These are phyloP conservation scores for Tricholaema leucomelas DNA, from an alignment of 2,113 vertebrate species.

Conservation along the genomic window DNA sequence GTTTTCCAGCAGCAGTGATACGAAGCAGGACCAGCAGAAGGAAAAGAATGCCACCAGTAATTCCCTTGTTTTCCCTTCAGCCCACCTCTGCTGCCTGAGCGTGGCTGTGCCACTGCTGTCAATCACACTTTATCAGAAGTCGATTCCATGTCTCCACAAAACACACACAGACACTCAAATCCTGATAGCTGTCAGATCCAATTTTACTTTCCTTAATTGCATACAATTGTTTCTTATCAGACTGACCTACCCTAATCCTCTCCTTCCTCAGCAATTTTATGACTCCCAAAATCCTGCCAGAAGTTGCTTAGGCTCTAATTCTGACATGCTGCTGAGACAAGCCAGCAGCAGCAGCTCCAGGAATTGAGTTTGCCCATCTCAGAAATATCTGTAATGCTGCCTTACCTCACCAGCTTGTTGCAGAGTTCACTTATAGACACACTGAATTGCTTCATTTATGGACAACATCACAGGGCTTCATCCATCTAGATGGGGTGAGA, in stretches of 20 bases:
- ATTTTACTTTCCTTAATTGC: background rate
- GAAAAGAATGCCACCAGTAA: background rate
- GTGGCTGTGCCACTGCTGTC: background rate
- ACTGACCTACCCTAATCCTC: background rate
- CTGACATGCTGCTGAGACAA: background rate
- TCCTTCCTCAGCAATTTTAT: background rate
- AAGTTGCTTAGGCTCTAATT: background rate
- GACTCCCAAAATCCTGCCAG: background rate
- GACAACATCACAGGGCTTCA: background rate
- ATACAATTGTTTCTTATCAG: background rate
- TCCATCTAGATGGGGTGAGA: too few species aligned
- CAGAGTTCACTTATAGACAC: background rate
- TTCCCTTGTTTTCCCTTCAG: background rate
- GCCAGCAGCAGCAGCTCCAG: background rate
- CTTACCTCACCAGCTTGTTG: background rate
- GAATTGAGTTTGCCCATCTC: background rate
- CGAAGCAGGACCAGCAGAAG: background rate
- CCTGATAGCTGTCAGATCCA: background rate
- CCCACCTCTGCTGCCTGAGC: background rate
- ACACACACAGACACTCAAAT: accelerated
- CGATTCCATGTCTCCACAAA: background rate
- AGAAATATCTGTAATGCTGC: background rate
- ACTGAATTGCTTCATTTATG: background rate
- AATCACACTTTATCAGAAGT: background rate
- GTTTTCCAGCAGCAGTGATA: background rate